Conservation (phyloP, 1,140 invertebrate species). For the Caenorhabditis brenneri region DNA sequence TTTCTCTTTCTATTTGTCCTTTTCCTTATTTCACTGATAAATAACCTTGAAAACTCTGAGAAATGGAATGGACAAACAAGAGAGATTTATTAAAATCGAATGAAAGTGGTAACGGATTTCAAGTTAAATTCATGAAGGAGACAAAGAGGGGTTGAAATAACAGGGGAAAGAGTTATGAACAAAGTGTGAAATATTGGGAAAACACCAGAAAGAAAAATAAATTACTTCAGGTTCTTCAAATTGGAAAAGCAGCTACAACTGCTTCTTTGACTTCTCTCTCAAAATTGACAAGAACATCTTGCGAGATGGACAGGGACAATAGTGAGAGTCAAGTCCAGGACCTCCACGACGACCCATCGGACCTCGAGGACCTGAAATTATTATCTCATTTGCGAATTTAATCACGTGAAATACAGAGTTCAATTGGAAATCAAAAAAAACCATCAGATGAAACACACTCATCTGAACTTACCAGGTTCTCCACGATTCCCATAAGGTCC, state of each 20-base stretch:
- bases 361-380: not conserved
- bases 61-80: conserved; percentile 4
- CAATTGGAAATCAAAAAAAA: too few species aligned
- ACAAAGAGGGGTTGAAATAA: too few species aligned
- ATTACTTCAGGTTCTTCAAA: too few species aligned
- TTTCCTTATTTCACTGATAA: conserved; percentile 34
- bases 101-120: too few species aligned
- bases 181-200: too few species aligned
- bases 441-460: too few species aligned
- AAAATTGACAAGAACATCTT: conserved; percentile 24
- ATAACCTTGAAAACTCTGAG: conserved; percentile 32
- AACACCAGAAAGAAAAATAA: too few species aligned
- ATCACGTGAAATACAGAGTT: too few species aligned
- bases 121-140: too few species aligned
- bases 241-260: too few species aligned
- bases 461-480: not conserved
- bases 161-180: too few species aligned
- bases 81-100: not conserved
- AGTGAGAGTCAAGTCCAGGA: not conserved
- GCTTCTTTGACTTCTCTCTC: conserved; percentile 4
- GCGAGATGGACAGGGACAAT: not conserved
- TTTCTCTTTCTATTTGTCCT: not conserved
- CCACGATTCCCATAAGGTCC: conserved; percentile 7
- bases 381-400: too few species aligned
- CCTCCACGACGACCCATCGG: not conserved